Evolutionary conservation across 35 echinoderm and acorn worm species (phyloP).

Genomic region (Lytechinus pictus): DNA sequence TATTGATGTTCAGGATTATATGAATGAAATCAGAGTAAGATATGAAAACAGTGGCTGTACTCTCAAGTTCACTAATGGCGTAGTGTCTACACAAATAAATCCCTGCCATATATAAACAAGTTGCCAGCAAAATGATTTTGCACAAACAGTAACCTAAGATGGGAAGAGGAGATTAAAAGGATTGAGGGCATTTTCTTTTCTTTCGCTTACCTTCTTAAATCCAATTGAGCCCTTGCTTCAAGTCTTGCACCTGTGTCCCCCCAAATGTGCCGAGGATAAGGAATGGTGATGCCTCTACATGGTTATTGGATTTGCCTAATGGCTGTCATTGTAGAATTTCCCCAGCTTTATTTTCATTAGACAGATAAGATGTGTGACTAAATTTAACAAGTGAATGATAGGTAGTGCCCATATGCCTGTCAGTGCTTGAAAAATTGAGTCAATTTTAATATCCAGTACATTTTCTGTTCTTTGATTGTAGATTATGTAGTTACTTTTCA

Average conservation of each 20-base stretch:
- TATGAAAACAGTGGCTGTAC: conserved; percentile 1
- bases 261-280: neutral
- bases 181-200: neutral
- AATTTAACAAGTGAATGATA: conserved; percentile 18
- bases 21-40: neutral
- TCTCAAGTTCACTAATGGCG: neutral
- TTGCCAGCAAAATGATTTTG: conserved; percentile 3
- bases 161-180: conserved; percentile 16
- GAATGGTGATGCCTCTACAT: neutral
- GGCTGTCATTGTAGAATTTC: conserved; percentile 23
- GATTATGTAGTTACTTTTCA: neutral
- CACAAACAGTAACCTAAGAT: conserved; percentile 12
- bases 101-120: neutral
- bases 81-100: conserved; percentile 6
- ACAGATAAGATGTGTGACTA: neutral
- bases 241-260: conserved; percentile 28
- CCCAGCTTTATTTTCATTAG: conserved; percentile 31
- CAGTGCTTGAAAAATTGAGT: neutral
- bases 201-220: conserved; percentile 20
- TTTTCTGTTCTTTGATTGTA: neutral
- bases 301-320: conserved; percentile 43
- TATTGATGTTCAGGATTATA: neutral
- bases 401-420: neutral
- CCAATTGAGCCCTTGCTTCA: conserved; percentile 15
- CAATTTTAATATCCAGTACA: neutral